Evolutionary conservation across 2,797 vertebrate genomes (phyloP).

Genomic region (Schizopygopsis malacanthus): DNA sequence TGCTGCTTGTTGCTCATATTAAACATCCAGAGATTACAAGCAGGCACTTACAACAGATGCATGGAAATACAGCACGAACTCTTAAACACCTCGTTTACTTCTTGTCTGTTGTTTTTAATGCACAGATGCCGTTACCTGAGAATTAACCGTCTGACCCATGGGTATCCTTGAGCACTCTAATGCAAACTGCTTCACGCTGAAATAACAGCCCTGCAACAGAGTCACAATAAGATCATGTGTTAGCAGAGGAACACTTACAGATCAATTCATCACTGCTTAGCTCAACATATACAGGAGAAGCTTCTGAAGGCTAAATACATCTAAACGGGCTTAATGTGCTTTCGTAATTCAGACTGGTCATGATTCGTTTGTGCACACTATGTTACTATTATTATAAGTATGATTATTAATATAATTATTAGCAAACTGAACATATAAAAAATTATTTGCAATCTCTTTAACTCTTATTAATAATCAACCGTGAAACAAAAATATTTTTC

Average conservation of each 20-base stretch:
- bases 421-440: not conserved
- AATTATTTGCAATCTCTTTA: not conserved
- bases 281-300: not conserved
- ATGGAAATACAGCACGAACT: not conserved
- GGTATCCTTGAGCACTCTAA: constrained; percentile 97
- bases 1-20: not conserved
- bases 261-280: not conserved
- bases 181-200: constrained; percentile 98
- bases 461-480: not conserved
- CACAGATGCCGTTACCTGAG: constrained; percentile 84
- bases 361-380: not conserved
- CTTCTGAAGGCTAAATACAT: not conserved
- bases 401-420: not conserved
- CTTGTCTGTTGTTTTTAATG: constrained; percentile 4
- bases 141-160: constrained; percentile 98
- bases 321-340: not conserved
- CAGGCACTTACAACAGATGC: not conserved
- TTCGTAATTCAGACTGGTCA: not conserved
- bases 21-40: not conserved
- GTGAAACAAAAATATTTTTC: not conserved
- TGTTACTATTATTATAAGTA: not conserved
- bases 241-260: not conserved
- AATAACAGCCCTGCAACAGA: constrained; percentile 89
- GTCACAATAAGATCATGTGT: not conserved
- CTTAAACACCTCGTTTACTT: not conserved